These are phyloP conservation scores for Polyommatus icarus DNA, from an alignment of 2,888 invertebrate species.

Conservation along the genomic window DNA sequence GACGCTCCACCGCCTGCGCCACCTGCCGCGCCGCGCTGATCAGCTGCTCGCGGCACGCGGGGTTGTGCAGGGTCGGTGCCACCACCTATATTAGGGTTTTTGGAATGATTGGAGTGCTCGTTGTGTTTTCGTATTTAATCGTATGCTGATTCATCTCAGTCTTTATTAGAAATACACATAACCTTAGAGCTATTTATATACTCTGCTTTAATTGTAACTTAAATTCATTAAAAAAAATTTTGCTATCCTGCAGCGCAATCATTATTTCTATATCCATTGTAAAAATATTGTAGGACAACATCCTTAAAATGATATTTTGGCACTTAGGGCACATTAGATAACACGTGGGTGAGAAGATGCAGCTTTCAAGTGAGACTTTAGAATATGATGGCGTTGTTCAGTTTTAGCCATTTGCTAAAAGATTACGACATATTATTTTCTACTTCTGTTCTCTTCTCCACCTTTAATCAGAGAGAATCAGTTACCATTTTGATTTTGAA, in stretches of 20 bases:
- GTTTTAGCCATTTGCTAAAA: too few species aligned
- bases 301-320: background rate
- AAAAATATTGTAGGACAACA: background rate
- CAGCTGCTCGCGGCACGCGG: conserved; percentile 93
- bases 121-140: too few species aligned
- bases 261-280: too few species aligned
- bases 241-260: too few species aligned
- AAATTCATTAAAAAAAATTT: too few species aligned
- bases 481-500: background rate
- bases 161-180: too few species aligned
- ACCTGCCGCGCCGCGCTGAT: conserved; percentile 96
- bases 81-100: conserved; percentile 80
- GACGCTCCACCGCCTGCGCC: conserved; percentile 92
- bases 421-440: too few species aligned
- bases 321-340: background rate
- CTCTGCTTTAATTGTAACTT: too few species aligned
- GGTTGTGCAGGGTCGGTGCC: conserved; percentile 90
- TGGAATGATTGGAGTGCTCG: too few species aligned
- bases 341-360: background rate
- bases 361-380: background rate
- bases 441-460: background rate
- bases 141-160: too few species aligned
- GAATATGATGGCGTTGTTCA: too few species aligned
- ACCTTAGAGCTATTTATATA: too few species aligned
- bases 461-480: background rate